These are phyloP conservation scores for Elysia crispata DNA, from an alignment of 2,888 invertebrate genomes.

Conservation along the genomic window DNA sequence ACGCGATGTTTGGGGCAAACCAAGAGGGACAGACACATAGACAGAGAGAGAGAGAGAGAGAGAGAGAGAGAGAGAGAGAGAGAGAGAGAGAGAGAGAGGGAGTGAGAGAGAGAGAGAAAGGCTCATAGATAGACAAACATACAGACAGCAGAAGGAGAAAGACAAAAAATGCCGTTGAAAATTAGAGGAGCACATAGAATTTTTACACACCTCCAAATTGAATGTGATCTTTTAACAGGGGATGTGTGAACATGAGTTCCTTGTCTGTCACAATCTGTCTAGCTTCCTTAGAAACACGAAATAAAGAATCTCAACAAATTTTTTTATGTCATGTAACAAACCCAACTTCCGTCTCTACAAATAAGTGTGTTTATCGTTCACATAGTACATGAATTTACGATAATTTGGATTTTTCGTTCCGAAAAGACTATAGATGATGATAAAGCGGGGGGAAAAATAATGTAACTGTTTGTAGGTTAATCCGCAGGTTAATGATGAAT, in stretches of 20 bases:
- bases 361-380: too few species aligned
- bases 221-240: not conserved
- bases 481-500: too few species aligned
- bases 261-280: not conserved
- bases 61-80: not conserved
- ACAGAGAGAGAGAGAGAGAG: not conserved
- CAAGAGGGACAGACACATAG: constrained; percentile 14
- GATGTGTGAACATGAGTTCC: too few species aligned
- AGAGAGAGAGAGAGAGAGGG: not conserved
- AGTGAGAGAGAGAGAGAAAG: not conserved
- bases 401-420: too few species aligned
- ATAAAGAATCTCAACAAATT: too few species aligned
- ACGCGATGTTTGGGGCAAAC: not conserved
- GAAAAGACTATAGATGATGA: too few species aligned
- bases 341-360: too few species aligned
- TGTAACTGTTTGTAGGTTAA: too few species aligned
- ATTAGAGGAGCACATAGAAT: not conserved
- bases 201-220: not conserved
- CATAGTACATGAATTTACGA: too few species aligned
- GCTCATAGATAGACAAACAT: not conserved
- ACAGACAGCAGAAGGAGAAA: not conserved
- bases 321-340: too few species aligned
- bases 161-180: not conserved
- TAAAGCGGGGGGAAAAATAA: too few species aligned
- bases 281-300: too few species aligned